A percentile compares a stretch with the other conserved stretches of the same genome.
These are phyloP conservation scores for Condylostylus longicornis DNA, from an alignment of 1,140 invertebrate genomes.

Conservation along the genomic window DNA sequence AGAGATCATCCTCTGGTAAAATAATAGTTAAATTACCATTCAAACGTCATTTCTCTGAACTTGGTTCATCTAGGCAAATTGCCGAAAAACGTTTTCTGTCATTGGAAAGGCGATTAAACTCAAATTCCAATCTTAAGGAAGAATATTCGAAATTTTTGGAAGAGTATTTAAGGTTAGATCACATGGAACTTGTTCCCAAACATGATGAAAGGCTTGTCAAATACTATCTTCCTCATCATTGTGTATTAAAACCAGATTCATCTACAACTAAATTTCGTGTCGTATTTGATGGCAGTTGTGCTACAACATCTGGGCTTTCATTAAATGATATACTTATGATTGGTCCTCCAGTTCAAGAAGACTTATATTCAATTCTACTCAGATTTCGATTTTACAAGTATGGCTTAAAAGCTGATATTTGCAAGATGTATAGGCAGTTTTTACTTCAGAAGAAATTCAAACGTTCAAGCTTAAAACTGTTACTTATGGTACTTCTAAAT, in stretches of 20 bases:
- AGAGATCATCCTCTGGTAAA: constrained; percentile 3
- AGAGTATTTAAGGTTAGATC: constrained; percentile 22
- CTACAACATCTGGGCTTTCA: constrained; percentile 5
- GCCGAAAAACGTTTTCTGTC: constrained; percentile 17
- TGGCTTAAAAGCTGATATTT: constrained; percentile 12
- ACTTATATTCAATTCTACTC: constrained; percentile 20
- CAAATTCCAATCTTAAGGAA: constrained; percentile 10
- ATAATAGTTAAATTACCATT: constrained; percentile 13
- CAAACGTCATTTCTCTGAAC: constrained; percentile 10
- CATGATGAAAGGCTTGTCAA: constrained; percentile 7
- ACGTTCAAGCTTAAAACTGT: no score
- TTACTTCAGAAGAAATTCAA: no score
- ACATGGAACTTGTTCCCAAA: constrained; percentile 23
- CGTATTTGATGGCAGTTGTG: constrained; percentile 3
- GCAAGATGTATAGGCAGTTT: constrained; percentile 27
- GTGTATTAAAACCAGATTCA: neutral
- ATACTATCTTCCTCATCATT: constrained; percentile 13
- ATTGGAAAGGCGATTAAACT: constrained; percentile 18
- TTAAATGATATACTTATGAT: constrained; percentile 9
- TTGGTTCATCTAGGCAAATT: constrained; percentile 18
- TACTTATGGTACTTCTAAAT: no score
- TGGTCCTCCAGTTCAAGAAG: constrained; percentile 8
- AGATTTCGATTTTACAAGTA: constrained; percentile 23
- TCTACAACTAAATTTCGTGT: constrained; percentile 9
- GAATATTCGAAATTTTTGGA: constrained; percentile 16